A percentile compares a stretch with the other conserved stretches of the same genome.
Conservation (phyloP, 1,140 invertebrate genomes). For the Brachionus paranguensis region DNA sequence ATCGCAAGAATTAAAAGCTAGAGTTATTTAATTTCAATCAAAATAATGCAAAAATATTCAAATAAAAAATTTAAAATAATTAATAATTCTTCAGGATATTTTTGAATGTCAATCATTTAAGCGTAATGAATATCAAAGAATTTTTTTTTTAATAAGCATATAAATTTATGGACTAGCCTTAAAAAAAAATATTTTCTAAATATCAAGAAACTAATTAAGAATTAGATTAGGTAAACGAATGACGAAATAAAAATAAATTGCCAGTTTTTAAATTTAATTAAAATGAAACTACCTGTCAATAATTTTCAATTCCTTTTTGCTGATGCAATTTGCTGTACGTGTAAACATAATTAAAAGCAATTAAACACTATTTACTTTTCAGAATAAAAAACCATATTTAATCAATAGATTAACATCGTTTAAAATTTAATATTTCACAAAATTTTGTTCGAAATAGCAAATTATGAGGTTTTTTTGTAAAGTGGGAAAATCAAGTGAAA, state of each 20-base stretch:
- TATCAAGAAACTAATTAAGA: neutral
- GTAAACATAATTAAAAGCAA: neutral
- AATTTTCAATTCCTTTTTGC: neutral
- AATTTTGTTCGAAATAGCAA: neutral
- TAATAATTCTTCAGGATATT: neutral
- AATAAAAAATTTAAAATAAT: neutral
- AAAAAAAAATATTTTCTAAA: neutral
- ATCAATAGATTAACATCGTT: neutral
- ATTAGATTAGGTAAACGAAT: neutral
- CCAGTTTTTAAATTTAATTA: neutral
- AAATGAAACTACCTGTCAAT: neutral
- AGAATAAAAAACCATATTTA: neutral
- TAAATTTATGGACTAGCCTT: neutral
- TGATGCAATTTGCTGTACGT: neutral
- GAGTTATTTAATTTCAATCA: neutral
- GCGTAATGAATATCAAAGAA: neutral
- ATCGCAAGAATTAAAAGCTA: constrained; percentile 34
- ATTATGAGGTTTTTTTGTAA: neutral
- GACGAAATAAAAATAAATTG: neutral
- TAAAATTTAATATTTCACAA: neutral
- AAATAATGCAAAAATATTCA: neutral
- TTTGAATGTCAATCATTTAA: neutral
- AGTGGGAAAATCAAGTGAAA: neutral
- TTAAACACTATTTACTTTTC: neutral
- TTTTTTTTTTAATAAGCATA: neutral